Conservation (phyloP, 2,797 vertebrate species). For the Melanotaenia nigrans region DNA sequence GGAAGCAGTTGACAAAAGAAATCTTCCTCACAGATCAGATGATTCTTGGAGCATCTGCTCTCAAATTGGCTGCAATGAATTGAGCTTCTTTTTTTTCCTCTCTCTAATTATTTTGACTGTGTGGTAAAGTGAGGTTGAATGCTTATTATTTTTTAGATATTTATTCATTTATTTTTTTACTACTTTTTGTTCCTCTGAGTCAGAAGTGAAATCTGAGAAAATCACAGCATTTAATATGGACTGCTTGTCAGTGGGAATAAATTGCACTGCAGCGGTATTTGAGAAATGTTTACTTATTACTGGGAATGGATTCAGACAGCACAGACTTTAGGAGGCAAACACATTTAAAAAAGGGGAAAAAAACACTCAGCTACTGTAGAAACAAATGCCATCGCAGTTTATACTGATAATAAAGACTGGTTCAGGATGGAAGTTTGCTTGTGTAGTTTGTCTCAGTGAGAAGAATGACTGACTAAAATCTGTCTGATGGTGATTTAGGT, state of each 20-base stretch:
- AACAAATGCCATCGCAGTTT: not conserved
- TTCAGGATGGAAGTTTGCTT: conserved; percentile 26
- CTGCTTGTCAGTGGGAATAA: conserved; percentile 36
- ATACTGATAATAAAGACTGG: conserved; percentile 13
- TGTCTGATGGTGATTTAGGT: conserved; percentile 19
- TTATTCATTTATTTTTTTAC: too few relatives aligned
- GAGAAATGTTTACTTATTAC: conserved; percentile 46
- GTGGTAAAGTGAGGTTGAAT: conserved; percentile 30
- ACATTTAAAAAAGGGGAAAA: not conserved
- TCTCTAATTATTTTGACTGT: conserved; percentile 1
- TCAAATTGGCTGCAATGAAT: conserved; percentile 20
- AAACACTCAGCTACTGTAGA: not conserved
- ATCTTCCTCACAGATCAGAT: conserved; percentile 25
- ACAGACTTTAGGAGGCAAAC: conserved; percentile 6
- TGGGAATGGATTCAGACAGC: conserved; percentile 29
- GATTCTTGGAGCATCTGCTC: conserved; percentile 21
- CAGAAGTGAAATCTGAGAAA: conserved; percentile 28
- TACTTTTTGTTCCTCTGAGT: conserved; percentile 14
- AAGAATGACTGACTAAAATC: conserved; percentile 45
- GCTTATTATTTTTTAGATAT: not conserved
- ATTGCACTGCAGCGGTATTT: conserved; percentile 35
- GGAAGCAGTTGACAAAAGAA: conserved; percentile 24
- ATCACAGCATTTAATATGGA: conserved; percentile 39
- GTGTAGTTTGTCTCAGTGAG: conserved; percentile 13
- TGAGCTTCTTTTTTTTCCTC: conserved; percentile 23